Base-by-base conservation (phyloP, 2,888 invertebrate species). In the Plusia festucae region DNA sequence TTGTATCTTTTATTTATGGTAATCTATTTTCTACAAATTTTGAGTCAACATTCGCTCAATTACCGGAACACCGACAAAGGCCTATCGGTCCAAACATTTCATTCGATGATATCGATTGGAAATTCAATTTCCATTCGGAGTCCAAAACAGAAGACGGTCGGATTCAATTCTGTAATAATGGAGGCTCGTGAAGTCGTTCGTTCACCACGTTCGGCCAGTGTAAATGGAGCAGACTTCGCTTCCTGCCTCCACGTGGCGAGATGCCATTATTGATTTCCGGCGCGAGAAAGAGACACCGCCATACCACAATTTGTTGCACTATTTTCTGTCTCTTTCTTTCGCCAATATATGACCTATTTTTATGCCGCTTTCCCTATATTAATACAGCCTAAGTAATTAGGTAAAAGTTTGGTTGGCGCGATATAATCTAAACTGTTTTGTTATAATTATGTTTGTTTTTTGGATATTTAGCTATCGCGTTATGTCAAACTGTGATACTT, bases 321-420 rank as follows among this genome's bases (percentile, higher is more conserved):
- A 94, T 94, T 93, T 95, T 93, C 85, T 80, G 84, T 94, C 90
- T 81, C 88, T 15, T 79, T 94, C 89, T 60, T 89, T 86, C 91
- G 91, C 94, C 93, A 93, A 95, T 95, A 93, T 94, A 95, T 95
- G 95, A 95, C 95, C 95, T 94, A 95, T 95, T 95, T 95, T 94
- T 95, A 93, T 93, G 88, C 91, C 86, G 91, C 90, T 93, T 93
- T 91, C 90, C 94, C 92, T 94, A 91, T 91, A 93, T 93, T 94
- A 94, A 93, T 93, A 91, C 90, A 89, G 91, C 88, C 90, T 91
- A 91, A 93, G 93, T 94, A 94, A 94, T 94, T 93, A 94, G 90
- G 91, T 92, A 89, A 93, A 92, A 93, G 86, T 91, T 93, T 68
- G 86, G 85, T 85, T 77, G 83, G 81, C 76, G 76, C 85, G 83